Evolutionary conservation across 2,797 vertebrate species (phyloP).

Genomic region (Catostomus latipinnis): DNA sequence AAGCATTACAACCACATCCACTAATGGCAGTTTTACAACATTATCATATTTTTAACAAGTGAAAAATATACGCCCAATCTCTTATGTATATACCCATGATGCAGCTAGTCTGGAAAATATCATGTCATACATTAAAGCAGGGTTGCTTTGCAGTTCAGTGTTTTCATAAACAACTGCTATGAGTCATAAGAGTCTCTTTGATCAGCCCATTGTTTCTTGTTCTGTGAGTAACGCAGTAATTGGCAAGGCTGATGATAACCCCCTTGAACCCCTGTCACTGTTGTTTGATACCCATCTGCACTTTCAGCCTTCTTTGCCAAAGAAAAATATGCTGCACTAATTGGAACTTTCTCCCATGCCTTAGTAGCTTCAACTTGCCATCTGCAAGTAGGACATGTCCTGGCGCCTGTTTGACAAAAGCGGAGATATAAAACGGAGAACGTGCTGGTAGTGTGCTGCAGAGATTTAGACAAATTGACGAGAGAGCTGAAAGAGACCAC

Average conservation of each 20-base stretch:
- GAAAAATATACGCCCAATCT: neutral
- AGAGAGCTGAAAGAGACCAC: conserved; percentile 11
- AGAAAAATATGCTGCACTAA: conserved; percentile 68
- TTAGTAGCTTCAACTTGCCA: conserved; percentile 54
- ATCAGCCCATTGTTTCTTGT: conserved; percentile 52
- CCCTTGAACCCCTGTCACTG: conserved; percentile 69
- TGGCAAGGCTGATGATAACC: conserved; percentile 72
- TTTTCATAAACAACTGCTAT: conserved; percentile 25
- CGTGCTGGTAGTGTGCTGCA: neutral
- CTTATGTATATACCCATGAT: neutral
- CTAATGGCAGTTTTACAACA: neutral
- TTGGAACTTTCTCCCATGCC: conserved; percentile 62
- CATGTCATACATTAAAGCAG: neutral
- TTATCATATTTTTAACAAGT: conserved; percentile 21
- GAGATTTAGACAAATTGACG: conserved; percentile 55
- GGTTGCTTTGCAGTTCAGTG: conserved; percentile 8
- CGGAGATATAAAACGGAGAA: conserved; percentile 53
- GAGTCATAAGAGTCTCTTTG: conserved; percentile 39
- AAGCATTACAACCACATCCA: conserved; percentile 18
- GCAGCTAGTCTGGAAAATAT: neutral
- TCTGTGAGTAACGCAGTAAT: conserved; percentile 70
- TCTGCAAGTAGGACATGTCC: conserved; percentile 48
- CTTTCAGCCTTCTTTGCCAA: conserved; percentile 61
- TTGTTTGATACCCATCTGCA: conserved; percentile 67
- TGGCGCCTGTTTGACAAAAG: conserved; percentile 53